A percentile compares a stretch with the other conserved stretches of the same genome.
These are phyloP conservation scores for Zenarchopterus dispar DNA, from an alignment of 2,797 vertebrate species.

Conservation along the genomic window DNA sequence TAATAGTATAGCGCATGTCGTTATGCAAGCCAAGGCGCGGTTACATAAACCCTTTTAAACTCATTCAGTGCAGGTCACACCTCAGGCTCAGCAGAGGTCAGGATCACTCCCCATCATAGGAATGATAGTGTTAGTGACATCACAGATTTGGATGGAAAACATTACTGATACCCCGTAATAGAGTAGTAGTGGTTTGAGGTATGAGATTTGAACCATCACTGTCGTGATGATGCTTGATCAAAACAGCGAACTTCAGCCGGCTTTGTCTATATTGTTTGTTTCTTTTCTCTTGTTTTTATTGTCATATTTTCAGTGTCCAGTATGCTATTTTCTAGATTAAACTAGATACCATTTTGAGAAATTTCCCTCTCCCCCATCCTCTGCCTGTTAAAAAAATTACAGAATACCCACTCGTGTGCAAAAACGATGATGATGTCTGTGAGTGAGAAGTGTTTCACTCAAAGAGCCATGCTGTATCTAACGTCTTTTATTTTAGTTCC, in stretches of 20 bases:
- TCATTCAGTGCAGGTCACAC: constrained; percentile 24
- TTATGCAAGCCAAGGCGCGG: constrained; percentile 38
- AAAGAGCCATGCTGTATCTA: background rate
- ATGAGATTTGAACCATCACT: constrained; percentile 1
- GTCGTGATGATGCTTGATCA: constrained; percentile 6
- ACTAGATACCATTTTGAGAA: no score
- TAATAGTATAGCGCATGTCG: constrained; percentile 4
- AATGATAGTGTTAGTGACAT: constrained; percentile 30
- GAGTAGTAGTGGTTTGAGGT: constrained; percentile 1
- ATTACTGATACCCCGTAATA: background rate
- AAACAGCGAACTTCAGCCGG: constrained; percentile 11
- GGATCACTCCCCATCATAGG: constrained; percentile 53
- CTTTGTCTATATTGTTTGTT: constrained; percentile 4
- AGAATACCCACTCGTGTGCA: no score
- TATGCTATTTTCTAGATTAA: no score
- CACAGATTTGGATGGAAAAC: constrained; percentile 16
- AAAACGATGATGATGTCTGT: background rate
- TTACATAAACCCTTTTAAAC: constrained; percentile 50
- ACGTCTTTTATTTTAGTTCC: background rate
- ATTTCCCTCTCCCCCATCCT: no score
- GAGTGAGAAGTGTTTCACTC: background rate
- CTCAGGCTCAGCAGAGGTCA: constrained; percentile 37
- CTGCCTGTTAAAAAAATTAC: no score
- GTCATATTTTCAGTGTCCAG: no score
- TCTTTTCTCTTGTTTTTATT: background rate